phyloP scores from a whole-genome alignment of 2,113 vertebrate species.

The Connochaetes taurinus region DNA sequence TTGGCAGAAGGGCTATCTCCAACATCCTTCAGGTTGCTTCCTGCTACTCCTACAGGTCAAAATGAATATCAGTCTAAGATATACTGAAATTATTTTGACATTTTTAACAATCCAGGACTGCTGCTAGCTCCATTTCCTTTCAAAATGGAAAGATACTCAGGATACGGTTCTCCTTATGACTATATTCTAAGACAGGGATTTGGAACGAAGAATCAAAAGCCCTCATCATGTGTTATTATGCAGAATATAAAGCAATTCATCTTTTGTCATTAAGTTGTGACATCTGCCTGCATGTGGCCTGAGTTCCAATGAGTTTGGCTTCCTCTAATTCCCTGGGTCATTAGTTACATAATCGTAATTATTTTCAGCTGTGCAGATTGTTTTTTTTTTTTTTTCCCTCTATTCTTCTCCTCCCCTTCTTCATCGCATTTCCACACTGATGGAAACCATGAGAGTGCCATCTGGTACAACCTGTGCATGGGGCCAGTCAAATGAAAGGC shows the following conservation, averaged over 20 bases:
- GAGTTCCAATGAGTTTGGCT: slow-evolving; percentile 65
- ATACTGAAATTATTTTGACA: not conserved
- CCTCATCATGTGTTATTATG: not conserved
- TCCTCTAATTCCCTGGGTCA: slow-evolving; percentile 79
- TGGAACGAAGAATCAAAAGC: not conserved
- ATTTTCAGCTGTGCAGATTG: slow-evolving; percentile 78
- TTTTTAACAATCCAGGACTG: not conserved
- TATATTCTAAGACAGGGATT: not conserved
- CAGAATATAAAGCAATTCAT: slow-evolving; percentile 7
- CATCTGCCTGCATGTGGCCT: slow-evolving; percentile 58
- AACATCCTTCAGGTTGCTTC: not conserved
- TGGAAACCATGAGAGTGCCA: slow-evolving; percentile 77
- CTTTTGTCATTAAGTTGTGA: slow-evolving; percentile 3
- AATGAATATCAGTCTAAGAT: not conserved
- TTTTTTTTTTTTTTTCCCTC: slow-evolving; percentile 67
- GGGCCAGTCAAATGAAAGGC: slow-evolving; percentile 69
- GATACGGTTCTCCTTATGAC: not conserved
- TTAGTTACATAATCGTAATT: slow-evolving; percentile 79
- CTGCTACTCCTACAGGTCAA: not conserved
- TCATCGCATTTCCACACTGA: slow-evolving; percentile 62
- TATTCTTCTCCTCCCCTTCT: slow-evolving; percentile 71
- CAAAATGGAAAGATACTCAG: not conserved
- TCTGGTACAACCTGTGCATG: slow-evolving; percentile 74
- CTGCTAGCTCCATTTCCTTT: not conserved
- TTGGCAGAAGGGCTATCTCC: not conserved